Evolutionary conservation across 2,888 invertebrate species (phyloP).

Genomic region (Microdon myrmicae): DNA sequence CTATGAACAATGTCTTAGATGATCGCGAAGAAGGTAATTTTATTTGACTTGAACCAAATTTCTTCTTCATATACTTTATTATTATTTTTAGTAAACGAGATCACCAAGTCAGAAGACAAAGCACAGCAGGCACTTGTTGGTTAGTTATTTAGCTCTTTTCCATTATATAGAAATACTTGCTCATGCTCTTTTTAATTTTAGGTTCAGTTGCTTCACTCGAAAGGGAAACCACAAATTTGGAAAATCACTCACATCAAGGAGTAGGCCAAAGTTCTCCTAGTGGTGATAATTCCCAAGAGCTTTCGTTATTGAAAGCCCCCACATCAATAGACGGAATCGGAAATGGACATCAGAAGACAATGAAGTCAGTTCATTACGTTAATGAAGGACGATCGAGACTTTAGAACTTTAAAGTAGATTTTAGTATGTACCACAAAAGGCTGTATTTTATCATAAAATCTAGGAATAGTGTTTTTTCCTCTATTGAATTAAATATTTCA

Average conservation of each 20-base stretch:
- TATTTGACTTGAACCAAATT: background rate
- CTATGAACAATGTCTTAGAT: slow-evolving; percentile 17
- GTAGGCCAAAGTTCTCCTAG: slow-evolving; percentile 35
- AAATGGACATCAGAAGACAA: slow-evolving; percentile 19
- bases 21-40: slow-evolving; percentile 17
- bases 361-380: slow-evolving; percentile 49
- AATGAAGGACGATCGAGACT: slow-evolving; percentile 44
- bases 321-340: slow-evolving; percentile 8
- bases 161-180: too few species aligned
- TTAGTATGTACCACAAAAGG: too few species aligned
- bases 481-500: too few species aligned
- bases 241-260: too few species aligned
- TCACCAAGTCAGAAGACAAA: too few species aligned
- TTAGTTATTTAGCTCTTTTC: too few species aligned
- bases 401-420: too few species aligned
- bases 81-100: too few species aligned
- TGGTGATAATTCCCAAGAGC: slow-evolving; percentile 22
- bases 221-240: slow-evolving; percentile 7
- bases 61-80: too few species aligned
- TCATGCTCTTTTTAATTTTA: background rate
- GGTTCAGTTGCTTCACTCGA: slow-evolving; percentile 7
- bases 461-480: too few species aligned
- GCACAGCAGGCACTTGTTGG: too few species aligned
- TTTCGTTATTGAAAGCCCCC: slow-evolving; percentile 17
- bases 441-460: too few species aligned